Percentiles rank a stretch among this genome's conserved stretches.
Evolutionary conservation across 2,797 vertebrate species (phyloP).

Genomic region (Onychomys arenicola): DNA sequence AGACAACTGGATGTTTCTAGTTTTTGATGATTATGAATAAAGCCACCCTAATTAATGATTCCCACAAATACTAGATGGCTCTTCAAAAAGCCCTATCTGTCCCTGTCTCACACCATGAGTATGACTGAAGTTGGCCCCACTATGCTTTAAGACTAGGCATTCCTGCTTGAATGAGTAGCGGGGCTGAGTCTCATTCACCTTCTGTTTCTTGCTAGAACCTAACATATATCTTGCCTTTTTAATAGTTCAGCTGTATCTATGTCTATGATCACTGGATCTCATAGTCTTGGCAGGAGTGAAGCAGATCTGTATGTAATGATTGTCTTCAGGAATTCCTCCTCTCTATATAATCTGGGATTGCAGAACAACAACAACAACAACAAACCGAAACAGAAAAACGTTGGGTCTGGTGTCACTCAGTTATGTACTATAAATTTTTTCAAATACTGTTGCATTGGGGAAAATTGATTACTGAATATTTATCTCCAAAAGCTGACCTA

Average conservation of each 20-base stretch:
- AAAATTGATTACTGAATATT: background rate
- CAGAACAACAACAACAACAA: no score
- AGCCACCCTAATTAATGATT: background rate
- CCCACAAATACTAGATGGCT: background rate
- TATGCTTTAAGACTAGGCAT: background rate
- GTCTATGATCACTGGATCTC: background rate
- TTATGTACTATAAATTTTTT: background rate
- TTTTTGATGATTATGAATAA: background rate
- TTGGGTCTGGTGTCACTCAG: background rate
- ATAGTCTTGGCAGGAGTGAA: background rate
- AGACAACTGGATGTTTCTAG: background rate
- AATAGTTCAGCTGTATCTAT: background rate
- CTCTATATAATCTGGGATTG: background rate
- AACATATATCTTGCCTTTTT: background rate
- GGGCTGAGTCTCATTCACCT: background rate
- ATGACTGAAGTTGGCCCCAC: background rate
- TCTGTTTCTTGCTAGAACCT: slow-evolving; percentile 3
- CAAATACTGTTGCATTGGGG: background rate
- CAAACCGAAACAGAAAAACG: background rate
- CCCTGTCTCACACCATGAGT: background rate
- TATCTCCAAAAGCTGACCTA: slow-evolving; percentile 8
- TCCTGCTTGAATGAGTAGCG: background rate
- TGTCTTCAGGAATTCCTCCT: background rate
- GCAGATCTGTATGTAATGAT: background rate
- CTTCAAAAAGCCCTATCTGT: background rate